These are phyloP conservation scores for Pelobates cultripes DNA, from an alignment of 2,797 vertebrate genomes.

Conservation along the genomic window DNA sequence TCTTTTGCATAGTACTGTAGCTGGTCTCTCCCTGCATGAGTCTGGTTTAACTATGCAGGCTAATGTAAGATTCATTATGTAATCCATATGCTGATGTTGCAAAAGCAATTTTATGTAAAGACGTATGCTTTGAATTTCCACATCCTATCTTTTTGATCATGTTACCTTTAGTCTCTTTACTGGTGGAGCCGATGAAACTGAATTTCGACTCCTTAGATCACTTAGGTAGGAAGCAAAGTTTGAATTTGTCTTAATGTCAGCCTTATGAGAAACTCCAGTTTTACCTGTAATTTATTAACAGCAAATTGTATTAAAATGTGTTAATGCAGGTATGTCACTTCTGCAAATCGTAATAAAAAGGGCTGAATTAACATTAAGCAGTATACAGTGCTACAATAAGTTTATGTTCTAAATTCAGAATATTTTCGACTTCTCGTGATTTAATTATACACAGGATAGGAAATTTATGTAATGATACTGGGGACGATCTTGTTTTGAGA, in stretches of 20 bases:
- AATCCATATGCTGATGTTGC: slow-evolving; percentile 51
- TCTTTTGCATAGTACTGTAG: slow-evolving; percentile 26
- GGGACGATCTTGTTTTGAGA: too few relatives aligned
- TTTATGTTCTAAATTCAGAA: not conserved
- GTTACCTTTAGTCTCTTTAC: slow-evolving; percentile 87
- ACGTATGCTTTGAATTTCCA: slow-evolving; percentile 44
- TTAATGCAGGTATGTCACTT: slow-evolving; percentile 1
- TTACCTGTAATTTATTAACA: slow-evolving; percentile 79
- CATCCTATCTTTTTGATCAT: slow-evolving; percentile 50
- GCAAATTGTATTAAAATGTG: slow-evolving; percentile 38
- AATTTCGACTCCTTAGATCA: slow-evolving; percentile 85
- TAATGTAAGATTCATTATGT: slow-evolving; percentile 54
- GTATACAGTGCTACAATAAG: not conserved
- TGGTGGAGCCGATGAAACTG: slow-evolving; percentile 79
- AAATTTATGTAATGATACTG: not conserved
- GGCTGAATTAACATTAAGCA: not conserved
- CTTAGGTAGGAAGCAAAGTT: slow-evolving; percentile 83
- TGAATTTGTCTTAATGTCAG: slow-evolving; percentile 69
- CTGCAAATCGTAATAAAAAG: not conserved
- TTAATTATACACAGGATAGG: not conserved
- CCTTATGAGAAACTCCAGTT: slow-evolving; percentile 81
- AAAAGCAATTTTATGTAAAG: slow-evolving; percentile 50
- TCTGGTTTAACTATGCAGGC: slow-evolving; percentile 47
- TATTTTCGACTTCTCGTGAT: not conserved
- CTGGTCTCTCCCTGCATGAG: slow-evolving; percentile 42